phyloP scores from a whole-genome alignment of 2,113 vertebrate genomes.

The Potamarius usumacintae region DNA sequence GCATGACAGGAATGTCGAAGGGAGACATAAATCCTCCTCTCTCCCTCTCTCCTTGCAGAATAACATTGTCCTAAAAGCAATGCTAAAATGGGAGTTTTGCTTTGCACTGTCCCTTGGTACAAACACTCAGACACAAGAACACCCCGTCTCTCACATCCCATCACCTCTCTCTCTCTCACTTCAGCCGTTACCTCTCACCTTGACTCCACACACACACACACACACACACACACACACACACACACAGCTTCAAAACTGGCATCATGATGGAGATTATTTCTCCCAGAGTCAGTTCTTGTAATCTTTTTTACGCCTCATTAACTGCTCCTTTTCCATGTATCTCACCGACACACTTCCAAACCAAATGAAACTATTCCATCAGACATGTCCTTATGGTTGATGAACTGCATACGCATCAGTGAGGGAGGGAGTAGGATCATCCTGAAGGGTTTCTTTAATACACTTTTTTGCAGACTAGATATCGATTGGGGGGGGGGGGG shows the following conservation, averaged over 20 bases:
- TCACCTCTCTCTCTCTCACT: slow-evolving; percentile 1
- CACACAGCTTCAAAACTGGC: not conserved
- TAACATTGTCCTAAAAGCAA: slow-evolving; percentile 43
- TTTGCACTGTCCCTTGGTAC: slow-evolving; percentile 25
- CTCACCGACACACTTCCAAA: slow-evolving; percentile 39
- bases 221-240: slow-evolving; percentile 10
- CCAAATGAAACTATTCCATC: not conserved
- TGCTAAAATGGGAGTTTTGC: slow-evolving; percentile 42
- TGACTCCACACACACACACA: not conserved
- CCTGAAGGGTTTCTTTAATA: not conserved
- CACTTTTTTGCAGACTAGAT: slow-evolving; percentile 12
- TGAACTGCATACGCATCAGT: not conserved
- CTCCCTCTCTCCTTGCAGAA: slow-evolving; percentile 12
- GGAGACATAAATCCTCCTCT: not conserved
- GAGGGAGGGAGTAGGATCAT: not conserved
- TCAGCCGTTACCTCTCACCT: not conserved
- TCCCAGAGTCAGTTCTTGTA: slow-evolving; percentile 16
- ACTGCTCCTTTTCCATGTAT: slow-evolving; percentile 35
- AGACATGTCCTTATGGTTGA: slow-evolving; percentile 5
- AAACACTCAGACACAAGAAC: slow-evolving; percentile 11
- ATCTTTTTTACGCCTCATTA: slow-evolving; percentile 11
- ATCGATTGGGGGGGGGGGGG: not conserved
- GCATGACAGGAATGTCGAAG: slow-evolving; percentile 13
- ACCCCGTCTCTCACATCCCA: slow-evolving; percentile 11
- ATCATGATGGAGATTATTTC: slow-evolving; percentile 29